Base-by-base conservation (phyloP, 2,113 vertebrate species). In the Archilochus colubris region DNA sequence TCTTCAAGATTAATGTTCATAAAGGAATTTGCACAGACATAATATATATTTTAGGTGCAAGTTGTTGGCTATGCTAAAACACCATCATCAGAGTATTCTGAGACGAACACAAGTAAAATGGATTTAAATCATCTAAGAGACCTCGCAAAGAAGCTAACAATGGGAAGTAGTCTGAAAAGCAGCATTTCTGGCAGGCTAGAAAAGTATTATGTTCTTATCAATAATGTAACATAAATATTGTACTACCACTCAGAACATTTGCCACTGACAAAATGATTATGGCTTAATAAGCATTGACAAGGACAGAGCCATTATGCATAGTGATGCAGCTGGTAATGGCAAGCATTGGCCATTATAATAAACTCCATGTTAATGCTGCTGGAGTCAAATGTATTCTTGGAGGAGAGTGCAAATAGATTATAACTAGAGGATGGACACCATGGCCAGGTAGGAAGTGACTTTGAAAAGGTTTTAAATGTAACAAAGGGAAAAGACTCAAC, bases 191-290 rank as follows among this genome's bases (percentile, higher is more conserved):
- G 28, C 69, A 72, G 63, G 18, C 20, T 55, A 54, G 64, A 8
- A 24, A 68, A 84, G 57, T 27, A 31, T n/a, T 68, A 61, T 80
- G 48, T 59, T 79, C 77, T 72, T 95, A 94, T 93, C 85, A 86
- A 89, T 94, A 96, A 82, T 57, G 78, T 68, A 88, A 93, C 87
- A 82, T 84, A 94, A 95, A 95, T 91, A 95, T 78, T 72, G 70
- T 75, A 82, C 44, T n/a, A 73, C 31, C 82, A 38, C 55, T 93
- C 30, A 1, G 63, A 80, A 66, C 80, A 82, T 91, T 93, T 93
- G 61, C 86, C 68, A 61, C 57, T 91, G 93, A 93, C 82, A 89
- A 82, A 89, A 69, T 50, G 70, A 54, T 88, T 86, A 50, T 82
- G 74, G 59, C 62, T 82, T 79, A 89, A 93, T 93, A 82, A 93